Conservation (phyloP, 2,888 invertebrate species). For the Phaedon cochleariae region DNA sequence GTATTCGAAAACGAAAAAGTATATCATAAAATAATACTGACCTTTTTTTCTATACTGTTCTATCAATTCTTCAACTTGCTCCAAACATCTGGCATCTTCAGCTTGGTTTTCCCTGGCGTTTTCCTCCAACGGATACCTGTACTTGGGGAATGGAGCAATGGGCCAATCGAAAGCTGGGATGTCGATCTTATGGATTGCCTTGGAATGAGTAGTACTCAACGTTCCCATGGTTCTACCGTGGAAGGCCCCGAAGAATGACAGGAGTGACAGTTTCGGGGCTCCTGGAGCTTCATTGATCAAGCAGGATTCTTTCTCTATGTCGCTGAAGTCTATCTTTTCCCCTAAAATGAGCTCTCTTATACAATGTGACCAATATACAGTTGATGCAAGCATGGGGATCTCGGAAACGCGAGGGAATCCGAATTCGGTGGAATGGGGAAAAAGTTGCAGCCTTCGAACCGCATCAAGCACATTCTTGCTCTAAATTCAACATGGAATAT, state of each 20-base stretch:
- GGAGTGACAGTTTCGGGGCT: slow-evolving; percentile 79
- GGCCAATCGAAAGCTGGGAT: slow-evolving; percentile 97
- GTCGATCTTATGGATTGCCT: slow-evolving; percentile 95
- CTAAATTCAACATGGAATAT: too few relatives aligned
- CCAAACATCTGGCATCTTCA: slow-evolving; percentile 80
- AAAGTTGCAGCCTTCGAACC: too few relatives aligned
- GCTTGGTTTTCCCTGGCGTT: slow-evolving; percentile 78
- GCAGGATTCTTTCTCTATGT: slow-evolving; percentile 81
- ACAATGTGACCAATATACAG: too few relatives aligned
- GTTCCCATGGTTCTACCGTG: slow-evolving; percentile 95
- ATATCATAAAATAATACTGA: too few relatives aligned
- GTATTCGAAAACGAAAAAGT: too few relatives aligned
- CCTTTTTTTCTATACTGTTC: slow-evolving; percentile 74
- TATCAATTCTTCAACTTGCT: slow-evolving; percentile 77
- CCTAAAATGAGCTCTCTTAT: too few relatives aligned
- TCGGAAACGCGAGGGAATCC: too few relatives aligned
- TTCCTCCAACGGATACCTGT: slow-evolving; percentile 92
- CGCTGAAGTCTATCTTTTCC: slow-evolving; percentile 72
- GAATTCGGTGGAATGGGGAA: too few relatives aligned
- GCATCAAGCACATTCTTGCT: too few relatives aligned
- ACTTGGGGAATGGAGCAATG: slow-evolving; percentile 85
- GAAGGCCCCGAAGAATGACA: slow-evolving; percentile 91
- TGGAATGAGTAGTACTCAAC: slow-evolving; percentile 90
- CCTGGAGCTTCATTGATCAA: slow-evolving; percentile 91
- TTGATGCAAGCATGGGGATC: too few relatives aligned